Conservation (phyloP, 2,797 vertebrate species). For the Ibycter americanus region DNA sequence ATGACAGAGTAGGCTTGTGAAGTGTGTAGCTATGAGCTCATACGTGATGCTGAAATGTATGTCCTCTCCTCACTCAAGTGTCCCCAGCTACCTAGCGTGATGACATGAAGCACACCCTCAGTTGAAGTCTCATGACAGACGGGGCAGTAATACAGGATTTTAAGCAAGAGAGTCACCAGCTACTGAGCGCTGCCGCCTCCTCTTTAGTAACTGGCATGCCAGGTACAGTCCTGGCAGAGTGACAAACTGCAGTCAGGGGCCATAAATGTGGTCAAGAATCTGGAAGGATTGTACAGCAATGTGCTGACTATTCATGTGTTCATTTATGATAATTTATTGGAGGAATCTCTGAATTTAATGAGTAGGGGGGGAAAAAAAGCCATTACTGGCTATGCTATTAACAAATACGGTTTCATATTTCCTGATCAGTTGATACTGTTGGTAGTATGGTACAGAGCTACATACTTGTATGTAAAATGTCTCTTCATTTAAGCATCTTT, state of each 20-base stretch:
- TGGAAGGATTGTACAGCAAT: accelerated
- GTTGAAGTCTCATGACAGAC: neutral
- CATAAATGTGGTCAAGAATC: neutral
- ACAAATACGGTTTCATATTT: neutral
- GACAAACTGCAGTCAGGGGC: neutral
- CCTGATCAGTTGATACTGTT: neutral
- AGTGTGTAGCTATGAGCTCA: accelerated
- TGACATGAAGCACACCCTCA: neutral
- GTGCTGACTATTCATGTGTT: neutral
- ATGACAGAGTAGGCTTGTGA: neutral
- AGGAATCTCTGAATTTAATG: neutral
- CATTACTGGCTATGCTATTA: neutral
- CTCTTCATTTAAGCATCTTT: neutral
- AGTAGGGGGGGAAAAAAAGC: neutral
- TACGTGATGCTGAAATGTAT: accelerated
- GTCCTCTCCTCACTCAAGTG: neutral
- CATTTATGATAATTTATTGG: neutral
- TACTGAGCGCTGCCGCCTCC: neutral
- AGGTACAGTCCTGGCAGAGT: neutral
- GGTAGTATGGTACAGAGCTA: neutral
- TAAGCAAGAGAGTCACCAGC: neutral
- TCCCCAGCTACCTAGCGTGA: neutral
- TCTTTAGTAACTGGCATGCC: accelerated
- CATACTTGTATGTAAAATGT: neutral
- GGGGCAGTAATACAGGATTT: neutral